These are phyloP conservation scores for Lithophane semibrunnea DNA, from an alignment of 2,888 invertebrate species.

Conservation along the genomic window DNA sequence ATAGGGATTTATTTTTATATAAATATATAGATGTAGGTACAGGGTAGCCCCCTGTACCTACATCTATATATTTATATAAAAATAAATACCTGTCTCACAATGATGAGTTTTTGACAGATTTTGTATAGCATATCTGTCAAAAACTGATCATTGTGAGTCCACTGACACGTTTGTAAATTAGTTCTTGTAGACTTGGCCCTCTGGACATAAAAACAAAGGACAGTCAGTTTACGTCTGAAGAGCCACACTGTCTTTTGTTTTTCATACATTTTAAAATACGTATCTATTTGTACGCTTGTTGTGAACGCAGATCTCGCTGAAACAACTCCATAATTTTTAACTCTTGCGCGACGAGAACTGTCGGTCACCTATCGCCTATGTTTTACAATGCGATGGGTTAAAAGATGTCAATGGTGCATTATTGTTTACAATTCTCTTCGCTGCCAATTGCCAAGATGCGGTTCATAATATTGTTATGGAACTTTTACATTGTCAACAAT, in stretches of 20 bases:
- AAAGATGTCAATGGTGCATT: constrained; percentile 34
- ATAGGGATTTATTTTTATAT: too few species aligned
- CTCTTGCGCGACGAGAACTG: constrained; percentile 10
- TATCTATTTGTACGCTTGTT: background rate
- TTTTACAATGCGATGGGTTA: constrained; percentile 9
- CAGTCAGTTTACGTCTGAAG: too few species aligned
- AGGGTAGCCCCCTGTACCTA: too few species aligned
- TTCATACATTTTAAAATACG: background rate
- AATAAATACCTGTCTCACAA: too few species aligned
- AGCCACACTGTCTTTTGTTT: background rate
- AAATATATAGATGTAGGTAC: too few species aligned
- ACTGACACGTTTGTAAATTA: too few species aligned
- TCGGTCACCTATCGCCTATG: background rate
- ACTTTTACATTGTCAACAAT: constrained; percentile 21
- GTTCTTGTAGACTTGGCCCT: too few species aligned
- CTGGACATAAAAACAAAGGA: too few species aligned
- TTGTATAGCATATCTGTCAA: too few species aligned
- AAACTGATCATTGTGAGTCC: too few species aligned
- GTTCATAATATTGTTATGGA: background rate
- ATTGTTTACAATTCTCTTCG: constrained; percentile 21
- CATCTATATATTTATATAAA: too few species aligned
- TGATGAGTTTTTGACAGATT: too few species aligned
- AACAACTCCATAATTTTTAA: constrained; percentile 15
- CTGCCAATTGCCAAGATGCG: constrained; percentile 26
- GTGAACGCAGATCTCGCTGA: background rate